These are phyloP conservation scores for Clamator glandarius DNA, from an alignment of 2,797 vertebrate species.

Conservation along the genomic window DNA sequence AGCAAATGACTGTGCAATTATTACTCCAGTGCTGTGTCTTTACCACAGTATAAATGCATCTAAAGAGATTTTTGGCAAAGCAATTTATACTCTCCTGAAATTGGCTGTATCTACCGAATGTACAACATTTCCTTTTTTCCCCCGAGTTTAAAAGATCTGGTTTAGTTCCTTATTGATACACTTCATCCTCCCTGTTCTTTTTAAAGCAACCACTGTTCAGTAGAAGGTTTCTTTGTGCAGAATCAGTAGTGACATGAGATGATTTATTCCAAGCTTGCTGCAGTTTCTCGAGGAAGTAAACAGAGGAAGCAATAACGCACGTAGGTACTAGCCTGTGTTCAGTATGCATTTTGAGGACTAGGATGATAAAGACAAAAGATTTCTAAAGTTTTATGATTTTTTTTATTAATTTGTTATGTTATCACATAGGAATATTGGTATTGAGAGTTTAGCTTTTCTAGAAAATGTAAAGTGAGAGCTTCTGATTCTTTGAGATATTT, in stretches of 20 bases:
- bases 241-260: background rate
- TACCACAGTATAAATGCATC: slow-evolving; percentile 56
- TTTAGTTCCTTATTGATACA: slow-evolving; percentile 17
- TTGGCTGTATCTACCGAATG: slow-evolving; percentile 48
- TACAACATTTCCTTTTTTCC: background rate
- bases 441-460: background rate
- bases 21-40: slow-evolving; percentile 39
- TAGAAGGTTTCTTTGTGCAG: slow-evolving; percentile 33
- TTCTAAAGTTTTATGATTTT: background rate
- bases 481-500: background rate
- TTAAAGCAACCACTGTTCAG: background rate
- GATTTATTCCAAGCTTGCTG: slow-evolving; percentile 35
- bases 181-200: slow-evolving; percentile 13
- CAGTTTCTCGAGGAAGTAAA: slow-evolving; percentile 56
- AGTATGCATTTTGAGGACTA: background rate
- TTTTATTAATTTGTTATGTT: background rate
- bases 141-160: background rate
- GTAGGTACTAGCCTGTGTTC: background rate
- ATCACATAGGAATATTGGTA: rapidly evolving
- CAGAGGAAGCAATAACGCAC: slow-evolving; percentile 16
- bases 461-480: background rate
- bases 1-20: slow-evolving; percentile 65
- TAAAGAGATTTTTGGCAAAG: slow-evolving; percentile 67
- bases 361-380: background rate
- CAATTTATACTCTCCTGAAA: slow-evolving; percentile 62